Evolutionary conservation across 1,140 invertebrate species (phyloP).

Genomic region (Papilio polytes): DNA sequence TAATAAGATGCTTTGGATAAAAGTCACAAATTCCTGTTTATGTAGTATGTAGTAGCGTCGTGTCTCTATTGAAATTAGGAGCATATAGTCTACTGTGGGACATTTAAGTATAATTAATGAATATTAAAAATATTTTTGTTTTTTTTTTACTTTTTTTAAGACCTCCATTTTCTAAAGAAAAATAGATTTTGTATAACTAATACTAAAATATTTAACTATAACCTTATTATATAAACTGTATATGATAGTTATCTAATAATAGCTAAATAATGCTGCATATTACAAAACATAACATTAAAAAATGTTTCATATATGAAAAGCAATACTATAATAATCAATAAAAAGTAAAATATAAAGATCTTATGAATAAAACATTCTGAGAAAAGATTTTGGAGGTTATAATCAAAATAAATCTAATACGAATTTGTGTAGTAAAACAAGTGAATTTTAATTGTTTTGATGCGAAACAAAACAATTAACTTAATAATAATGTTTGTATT

Average conservation of each 20-base stretch:
- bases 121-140: constrained; percentile 25
- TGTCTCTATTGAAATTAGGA: constrained; percentile 25
- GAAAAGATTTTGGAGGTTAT: not conserved
- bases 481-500: constrained; percentile 8
- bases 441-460: constrained; percentile 13
- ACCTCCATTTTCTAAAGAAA: constrained; percentile 25
- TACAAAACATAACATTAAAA: constrained; percentile 7
- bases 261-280: constrained; percentile 12
- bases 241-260: constrained; percentile 7
- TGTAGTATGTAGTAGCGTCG: not conserved
- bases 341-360: not conserved
- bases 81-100: not conserved
- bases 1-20: not conserved
- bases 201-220: constrained; percentile 28
- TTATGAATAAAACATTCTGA: not conserved
- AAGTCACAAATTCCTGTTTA: not conserved
- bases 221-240: constrained; percentile 27
- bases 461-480: not conserved
- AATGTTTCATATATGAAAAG: not conserved
- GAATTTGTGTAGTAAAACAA: constrained; percentile 10
- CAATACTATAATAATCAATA: constrained; percentile 4
- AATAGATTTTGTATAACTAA: constrained; percentile 27
- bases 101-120: constrained; percentile 8
- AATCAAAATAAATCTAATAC: constrained; percentile 1
- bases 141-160: constrained; percentile 16